Percentiles rank a stretch among this genome's conserved stretches.
These are phyloP conservation scores for Bothrops jararaca DNA, from an alignment of 2,113 vertebrate genomes.

Conservation along the genomic window DNA sequence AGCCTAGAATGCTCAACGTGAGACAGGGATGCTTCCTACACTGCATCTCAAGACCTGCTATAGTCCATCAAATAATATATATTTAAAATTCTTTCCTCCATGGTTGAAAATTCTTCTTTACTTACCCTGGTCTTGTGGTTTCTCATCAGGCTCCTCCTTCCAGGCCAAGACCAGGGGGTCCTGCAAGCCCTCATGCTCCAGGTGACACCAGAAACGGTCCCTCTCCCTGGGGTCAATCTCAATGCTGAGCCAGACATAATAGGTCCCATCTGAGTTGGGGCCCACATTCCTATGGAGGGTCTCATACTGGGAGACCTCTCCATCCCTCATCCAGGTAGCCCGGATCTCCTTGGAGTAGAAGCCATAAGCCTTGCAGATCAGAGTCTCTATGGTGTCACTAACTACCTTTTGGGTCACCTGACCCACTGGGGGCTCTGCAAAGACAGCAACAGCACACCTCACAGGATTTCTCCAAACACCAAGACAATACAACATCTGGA, in stretches of 20 bases:
- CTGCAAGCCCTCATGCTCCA: neutral
- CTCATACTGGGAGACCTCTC: neutral
- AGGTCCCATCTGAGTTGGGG: neutral
- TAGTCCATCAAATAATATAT: neutral
- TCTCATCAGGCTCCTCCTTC: neutral
- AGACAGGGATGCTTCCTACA: neutral
- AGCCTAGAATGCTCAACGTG: neutral
- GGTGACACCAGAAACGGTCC: neutral
- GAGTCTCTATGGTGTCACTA: neutral
- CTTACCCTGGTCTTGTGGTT: neutral
- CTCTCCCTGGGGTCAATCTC: neutral
- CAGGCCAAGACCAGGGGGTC: neutral
- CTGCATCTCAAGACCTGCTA: neutral
- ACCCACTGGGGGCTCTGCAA: neutral
- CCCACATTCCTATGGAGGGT: neutral
- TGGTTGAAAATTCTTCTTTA: neutral
- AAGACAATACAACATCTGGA: neutral
- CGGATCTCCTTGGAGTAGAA: neutral
- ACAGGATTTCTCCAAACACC: neutral
- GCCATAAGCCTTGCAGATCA: neutral
- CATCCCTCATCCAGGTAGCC: neutral
- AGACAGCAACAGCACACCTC: neutral
- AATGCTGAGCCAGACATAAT: neutral
- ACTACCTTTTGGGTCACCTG: accelerated
- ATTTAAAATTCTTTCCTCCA: neutral